These are phyloP conservation scores for Anguilla marmorata DNA, from an alignment of 2,797 vertebrate species.

Conservation along the genomic window DNA sequence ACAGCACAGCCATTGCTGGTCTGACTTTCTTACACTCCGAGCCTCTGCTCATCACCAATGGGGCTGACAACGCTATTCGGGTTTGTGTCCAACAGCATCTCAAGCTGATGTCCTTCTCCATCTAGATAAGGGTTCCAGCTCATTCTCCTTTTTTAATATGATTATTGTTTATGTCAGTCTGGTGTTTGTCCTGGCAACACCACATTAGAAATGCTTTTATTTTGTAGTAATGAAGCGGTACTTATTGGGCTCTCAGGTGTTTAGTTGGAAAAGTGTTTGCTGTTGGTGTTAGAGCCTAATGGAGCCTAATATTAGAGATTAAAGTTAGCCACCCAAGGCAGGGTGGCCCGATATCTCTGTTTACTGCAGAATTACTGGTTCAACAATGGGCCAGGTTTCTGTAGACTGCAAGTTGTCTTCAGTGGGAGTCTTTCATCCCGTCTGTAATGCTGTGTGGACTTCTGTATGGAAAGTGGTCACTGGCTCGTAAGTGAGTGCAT, in stretches of 20 bases:
- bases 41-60: constrained; percentile 88
- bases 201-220: neutral
- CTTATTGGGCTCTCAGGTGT: neutral
- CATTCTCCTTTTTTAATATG: neutral
- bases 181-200: neutral
- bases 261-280: neutral
- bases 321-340: neutral
- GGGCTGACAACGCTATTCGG: constrained; percentile 88
- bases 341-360: neutral
- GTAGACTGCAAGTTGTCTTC: neutral
- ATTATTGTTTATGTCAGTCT: neutral
- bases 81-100: constrained; percentile 57
- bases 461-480: neutral
- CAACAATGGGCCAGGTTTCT: neutral
- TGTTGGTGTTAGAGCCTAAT: neutral
- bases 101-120: neutral
- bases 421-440: neutral
- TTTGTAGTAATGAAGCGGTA: neutral
- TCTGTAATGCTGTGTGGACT: neutral
- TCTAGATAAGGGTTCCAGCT: neutral
- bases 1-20: constrained; percentile 83
- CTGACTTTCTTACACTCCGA: constrained; percentile 88
- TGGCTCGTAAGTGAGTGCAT: neutral
- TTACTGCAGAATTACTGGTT: neutral
- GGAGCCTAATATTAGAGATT: neutral